These are phyloP conservation scores for Pteropus alecto DNA, from an alignment of 2,113 vertebrate species.

Conservation along the genomic window DNA sequence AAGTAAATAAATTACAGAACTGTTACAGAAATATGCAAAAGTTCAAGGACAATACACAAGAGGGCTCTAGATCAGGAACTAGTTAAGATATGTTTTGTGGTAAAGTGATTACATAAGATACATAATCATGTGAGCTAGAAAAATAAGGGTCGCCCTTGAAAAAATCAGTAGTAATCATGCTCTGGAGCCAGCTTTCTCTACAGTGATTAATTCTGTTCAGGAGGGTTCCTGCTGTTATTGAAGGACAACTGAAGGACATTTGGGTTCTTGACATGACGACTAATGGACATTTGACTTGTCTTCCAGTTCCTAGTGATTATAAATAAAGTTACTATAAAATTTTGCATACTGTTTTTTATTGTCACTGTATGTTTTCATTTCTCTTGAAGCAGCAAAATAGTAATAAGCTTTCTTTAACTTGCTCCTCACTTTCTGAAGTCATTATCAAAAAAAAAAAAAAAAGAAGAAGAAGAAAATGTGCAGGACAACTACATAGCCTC, in stretches of 20 bases:
- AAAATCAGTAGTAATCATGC: neutral
- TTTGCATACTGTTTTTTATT: neutral
- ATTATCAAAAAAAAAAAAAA: neutral
- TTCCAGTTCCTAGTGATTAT: neutral
- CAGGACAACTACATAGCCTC: neutral
- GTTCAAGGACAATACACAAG: neutral
- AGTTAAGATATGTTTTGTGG: conserved; percentile 5
- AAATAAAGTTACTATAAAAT: conserved; percentile 20
- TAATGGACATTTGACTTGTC: neutral
- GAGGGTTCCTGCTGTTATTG: neutral
- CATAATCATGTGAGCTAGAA: neutral
- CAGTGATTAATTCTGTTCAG: neutral
- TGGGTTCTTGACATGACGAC: neutral
- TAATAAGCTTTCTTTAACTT: neutral
- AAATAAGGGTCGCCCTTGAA: neutral
- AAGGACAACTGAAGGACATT: neutral
- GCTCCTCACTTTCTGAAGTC: neutral
- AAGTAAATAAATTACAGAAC: conserved; percentile 19
- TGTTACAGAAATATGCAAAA: neutral
- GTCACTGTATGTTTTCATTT: neutral
- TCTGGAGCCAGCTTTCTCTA: neutral
- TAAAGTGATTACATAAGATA: neutral
- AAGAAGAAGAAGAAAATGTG: neutral
- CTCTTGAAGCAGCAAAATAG: neutral
- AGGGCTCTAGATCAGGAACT: neutral